Conservation (phyloP, 2,888 invertebrate species). For the Leptothorax acervorum region DNA sequence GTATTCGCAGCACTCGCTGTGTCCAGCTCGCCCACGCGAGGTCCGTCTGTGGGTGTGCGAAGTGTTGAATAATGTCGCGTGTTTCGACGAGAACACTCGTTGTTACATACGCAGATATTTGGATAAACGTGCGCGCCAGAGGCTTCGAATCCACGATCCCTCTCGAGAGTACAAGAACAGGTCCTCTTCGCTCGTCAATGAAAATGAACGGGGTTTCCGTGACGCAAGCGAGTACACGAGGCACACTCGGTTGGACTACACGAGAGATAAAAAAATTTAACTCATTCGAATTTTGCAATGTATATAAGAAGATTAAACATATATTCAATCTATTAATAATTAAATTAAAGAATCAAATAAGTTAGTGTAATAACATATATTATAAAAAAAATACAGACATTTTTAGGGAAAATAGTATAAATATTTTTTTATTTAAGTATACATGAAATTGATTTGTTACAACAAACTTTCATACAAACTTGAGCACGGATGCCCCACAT, state of each 20-base stretch:
- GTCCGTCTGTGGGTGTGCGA: constrained; percentile 69
- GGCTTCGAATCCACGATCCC: constrained; percentile 25
- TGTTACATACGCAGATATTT: constrained; percentile 71
- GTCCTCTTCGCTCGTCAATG: constrained; percentile 19
- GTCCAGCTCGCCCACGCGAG: constrained; percentile 66
- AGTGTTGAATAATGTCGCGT: constrained; percentile 78
- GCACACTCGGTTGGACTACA: not conserved
- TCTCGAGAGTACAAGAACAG: constrained; percentile 17
- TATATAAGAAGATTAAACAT: not conserved
- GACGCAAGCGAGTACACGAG: not conserved
- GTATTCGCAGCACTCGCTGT: not conserved
- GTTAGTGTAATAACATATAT: not conserved
- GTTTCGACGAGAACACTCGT: constrained; percentile 74
- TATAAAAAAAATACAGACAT: not conserved
- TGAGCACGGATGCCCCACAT: not conserved
- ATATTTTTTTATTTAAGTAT: not conserved
- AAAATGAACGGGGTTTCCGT: constrained; percentile 25
- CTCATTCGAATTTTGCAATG: not conserved
- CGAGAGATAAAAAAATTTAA: not conserved
- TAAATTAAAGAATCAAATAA: not conserved
- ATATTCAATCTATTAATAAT: not conserved
- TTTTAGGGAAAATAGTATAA: not conserved
- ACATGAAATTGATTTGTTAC: not conserved
- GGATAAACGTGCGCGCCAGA: constrained; percentile 54
- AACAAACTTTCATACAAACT: not conserved